Percentiles rank a stretch among this genome's conserved stretches.
phyloP scores from a whole-genome alignment of 2,797 vertebrate genomes.

The Bucorvus abyssinicus region DNA sequence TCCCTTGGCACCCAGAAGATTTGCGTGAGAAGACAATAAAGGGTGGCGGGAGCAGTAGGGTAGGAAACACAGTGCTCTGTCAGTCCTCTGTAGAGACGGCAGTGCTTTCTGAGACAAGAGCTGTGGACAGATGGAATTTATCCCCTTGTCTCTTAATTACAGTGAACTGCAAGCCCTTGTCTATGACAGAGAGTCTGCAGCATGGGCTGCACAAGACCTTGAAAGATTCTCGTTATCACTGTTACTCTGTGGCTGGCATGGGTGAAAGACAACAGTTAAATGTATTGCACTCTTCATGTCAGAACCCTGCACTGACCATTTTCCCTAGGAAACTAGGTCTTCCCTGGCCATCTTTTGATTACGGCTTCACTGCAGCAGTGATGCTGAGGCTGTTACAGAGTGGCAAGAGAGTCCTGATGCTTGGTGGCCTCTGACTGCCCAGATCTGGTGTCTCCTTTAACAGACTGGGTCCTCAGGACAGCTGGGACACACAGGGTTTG shows the following conservation, averaged over 20 bases:
- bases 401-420: background rate
- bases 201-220: background rate
- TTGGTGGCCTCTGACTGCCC: background rate
- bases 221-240: background rate
- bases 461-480: background rate
- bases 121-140: background rate
- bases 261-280: background rate
- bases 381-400: background rate
- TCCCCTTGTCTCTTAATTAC: background rate
- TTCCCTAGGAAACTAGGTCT: background rate
- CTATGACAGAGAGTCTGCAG: background rate
- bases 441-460: background rate
- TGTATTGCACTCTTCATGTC: background rate
- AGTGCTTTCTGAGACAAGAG: background rate
- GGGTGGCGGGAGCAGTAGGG: background rate
- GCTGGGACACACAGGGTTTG: background rate
- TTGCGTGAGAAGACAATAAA: background rate
- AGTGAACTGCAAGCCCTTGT: background rate
- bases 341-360: background rate
- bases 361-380: background rate
- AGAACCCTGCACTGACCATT: background rate
- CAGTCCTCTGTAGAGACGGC: background rate
- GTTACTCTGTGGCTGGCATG: background rate
- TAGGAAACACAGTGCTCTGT: background rate
- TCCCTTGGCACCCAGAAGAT: background rate